These are phyloP conservation scores for Sinocyclocheilus anophthalmus DNA, from an alignment of 2,113 vertebrate species.

Conservation along the genomic window DNA sequence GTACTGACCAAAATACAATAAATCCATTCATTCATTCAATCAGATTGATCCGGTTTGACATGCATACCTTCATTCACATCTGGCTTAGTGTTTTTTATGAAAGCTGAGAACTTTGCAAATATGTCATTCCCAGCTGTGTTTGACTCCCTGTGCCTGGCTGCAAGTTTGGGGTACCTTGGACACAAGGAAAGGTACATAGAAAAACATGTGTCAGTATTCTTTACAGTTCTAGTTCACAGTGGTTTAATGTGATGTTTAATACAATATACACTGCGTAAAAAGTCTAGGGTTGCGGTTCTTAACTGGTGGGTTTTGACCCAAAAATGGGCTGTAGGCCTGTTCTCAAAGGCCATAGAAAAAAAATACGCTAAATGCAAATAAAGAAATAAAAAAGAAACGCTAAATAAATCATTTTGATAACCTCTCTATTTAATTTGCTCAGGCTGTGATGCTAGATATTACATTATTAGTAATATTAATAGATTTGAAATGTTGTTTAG, in stretches of 20 bases:
- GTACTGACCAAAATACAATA: constrained; percentile 34
- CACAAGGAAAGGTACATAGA: constrained; percentile 48
- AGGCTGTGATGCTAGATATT: not conserved
- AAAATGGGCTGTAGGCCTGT: not conserved
- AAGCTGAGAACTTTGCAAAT: constrained; percentile 97
- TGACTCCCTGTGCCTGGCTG: constrained; percentile 89
- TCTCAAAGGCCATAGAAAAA: not conserved
- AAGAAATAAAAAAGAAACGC: not conserved
- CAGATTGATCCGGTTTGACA: constrained; percentile 50
- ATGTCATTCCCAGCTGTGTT: constrained; percentile 97
- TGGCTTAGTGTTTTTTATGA: constrained; percentile 93
- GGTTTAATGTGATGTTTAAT: constrained; percentile 50
- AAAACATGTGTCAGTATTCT: constrained; percentile 37
- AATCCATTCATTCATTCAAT: constrained; percentile 49
- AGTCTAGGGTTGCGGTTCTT: not conserved
- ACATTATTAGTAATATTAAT: not conserved
- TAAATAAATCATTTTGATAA: not conserved
- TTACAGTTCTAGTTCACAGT: constrained; percentile 26
- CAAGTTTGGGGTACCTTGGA: constrained; percentile 91
- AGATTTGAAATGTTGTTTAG: not conserved
- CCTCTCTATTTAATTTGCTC: not conserved
- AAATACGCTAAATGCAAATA: not conserved
- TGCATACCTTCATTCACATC: constrained; percentile 88
- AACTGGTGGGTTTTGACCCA: not conserved
- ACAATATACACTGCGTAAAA: not conserved